A percentile compares a stretch with the other conserved stretches of the same genome.
Evolutionary conservation across 1,140 invertebrate species (phyloP).

Genomic region (Apis florea): DNA sequence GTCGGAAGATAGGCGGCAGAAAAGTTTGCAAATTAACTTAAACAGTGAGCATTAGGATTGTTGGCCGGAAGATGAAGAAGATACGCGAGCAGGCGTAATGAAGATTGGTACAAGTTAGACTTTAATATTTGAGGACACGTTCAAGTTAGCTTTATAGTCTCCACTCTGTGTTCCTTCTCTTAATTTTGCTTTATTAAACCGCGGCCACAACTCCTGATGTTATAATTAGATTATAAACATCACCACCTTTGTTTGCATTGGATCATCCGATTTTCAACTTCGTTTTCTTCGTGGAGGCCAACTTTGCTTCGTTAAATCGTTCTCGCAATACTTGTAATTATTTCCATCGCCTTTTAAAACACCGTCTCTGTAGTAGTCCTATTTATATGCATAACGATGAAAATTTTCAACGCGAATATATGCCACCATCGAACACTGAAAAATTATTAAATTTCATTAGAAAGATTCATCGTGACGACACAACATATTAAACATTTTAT

Average conservation of each 20-base stretch:
- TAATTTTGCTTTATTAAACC: not conserved
- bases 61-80: not conserved
- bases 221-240: not conserved
- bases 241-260: not conserved
- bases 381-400: no score
- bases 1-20: no score
- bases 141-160: not conserved
- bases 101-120: not conserved
- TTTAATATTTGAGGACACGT: not conserved
- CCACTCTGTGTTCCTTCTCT: not conserved
- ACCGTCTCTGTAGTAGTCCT: no score
- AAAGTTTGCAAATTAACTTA: constrained; percentile 7
- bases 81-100: not conserved
- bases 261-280: not conserved
- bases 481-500: no score
- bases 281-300: not conserved
- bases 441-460: no score
- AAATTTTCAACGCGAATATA: no score
- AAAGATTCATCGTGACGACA: no score
- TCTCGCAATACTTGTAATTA: not conserved
- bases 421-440: no score
- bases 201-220: not conserved
- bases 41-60: not conserved
- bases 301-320: no score
- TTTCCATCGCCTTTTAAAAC: not conserved